Evolutionary conservation across 2,113 vertebrate species (phyloP).

Genomic region (Nettapus auritus): DNA sequence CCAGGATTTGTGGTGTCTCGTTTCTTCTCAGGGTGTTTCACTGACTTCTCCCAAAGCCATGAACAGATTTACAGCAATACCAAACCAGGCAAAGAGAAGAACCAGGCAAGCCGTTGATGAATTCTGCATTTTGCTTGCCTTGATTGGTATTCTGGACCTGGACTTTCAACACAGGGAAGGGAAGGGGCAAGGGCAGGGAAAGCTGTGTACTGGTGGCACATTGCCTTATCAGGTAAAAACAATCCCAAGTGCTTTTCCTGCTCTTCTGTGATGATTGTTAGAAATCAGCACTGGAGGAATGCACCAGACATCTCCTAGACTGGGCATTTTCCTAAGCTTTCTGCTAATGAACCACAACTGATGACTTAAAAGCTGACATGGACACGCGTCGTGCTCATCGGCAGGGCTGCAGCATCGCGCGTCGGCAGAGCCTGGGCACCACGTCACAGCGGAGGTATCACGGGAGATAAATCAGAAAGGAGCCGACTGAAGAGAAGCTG

Average conservation of each 20-base stretch:
- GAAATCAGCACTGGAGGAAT: neutral
- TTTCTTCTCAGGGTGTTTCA: neutral
- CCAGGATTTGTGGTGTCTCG: neutral
- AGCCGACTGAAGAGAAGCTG: neutral
- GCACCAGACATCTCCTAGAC: neutral
- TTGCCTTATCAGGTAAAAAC: neutral
- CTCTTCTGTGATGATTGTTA: neutral
- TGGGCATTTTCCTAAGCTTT: neutral
- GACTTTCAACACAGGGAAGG: neutral
- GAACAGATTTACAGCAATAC: conserved; percentile 13
- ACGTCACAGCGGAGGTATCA: neutral
- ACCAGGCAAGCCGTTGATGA: neutral
- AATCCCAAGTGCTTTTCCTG: neutral
- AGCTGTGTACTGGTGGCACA: neutral
- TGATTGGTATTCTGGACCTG: neutral
- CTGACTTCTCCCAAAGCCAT: neutral
- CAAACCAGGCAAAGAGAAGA: neutral
- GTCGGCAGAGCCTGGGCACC: neutral
- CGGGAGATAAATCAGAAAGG: neutral
- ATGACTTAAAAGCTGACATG: neutral
- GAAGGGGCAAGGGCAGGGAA: neutral
- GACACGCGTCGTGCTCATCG: no score
- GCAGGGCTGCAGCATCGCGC: rapidly evolving
- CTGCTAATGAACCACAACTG: neutral
- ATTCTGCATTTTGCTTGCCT: neutral